Base-by-base conservation (phyloP, 2,888 invertebrate species). In the Amaurobius ferox region DNA sequence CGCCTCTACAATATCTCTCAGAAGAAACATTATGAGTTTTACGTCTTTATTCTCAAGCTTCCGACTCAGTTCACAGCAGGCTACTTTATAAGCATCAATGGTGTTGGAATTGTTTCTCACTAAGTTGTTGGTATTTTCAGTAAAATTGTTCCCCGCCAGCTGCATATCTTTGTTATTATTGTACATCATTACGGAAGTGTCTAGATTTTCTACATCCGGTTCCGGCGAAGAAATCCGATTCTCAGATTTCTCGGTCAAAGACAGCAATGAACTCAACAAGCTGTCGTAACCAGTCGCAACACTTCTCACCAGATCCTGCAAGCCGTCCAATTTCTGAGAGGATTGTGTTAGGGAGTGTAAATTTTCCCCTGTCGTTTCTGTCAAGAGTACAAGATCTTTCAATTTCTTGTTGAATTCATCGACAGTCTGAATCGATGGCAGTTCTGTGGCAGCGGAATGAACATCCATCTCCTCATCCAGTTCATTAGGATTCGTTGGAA, bases 261-360 rank as follows among this genome's bases (percentile, higher is more conserved):
- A 3, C 5, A n/a, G 5, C 1, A 55, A 55, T 6, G 2, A n/a
- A 19, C 55, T 3, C 23, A 48, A 16, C 48, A 55, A 26, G 30
- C 16, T 32, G 9, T 67, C 32, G 19, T 67, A 67, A 1, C 23
- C 16, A 7, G 13, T 29, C 16, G 55, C 19, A 7, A 62, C 40
- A 29, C 61, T 61, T n/a, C 44, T 61, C 35, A 70, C n/a, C 11
- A 78, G 11, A 16, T 78, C 67, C 2, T 32, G 35, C 23, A 70
- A 39, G 16, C 62, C 9, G 0, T 35, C 61, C 29, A 78, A 19
- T 6, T 70, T 70, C 19, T 70, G 40, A 5, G 70, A 19, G n/a
- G 26, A 23, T 3, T 62, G 61, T 6, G 62, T 26, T 2, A 78
- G 11, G 28, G 61, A 29, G 6, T 62, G 30, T 6, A 78, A 5